Percentiles rank a stretch among this genome's conserved stretches.
phyloP scores from a whole-genome alignment of 2,113 vertebrate species.

The Catagonus wagneri region DNA sequence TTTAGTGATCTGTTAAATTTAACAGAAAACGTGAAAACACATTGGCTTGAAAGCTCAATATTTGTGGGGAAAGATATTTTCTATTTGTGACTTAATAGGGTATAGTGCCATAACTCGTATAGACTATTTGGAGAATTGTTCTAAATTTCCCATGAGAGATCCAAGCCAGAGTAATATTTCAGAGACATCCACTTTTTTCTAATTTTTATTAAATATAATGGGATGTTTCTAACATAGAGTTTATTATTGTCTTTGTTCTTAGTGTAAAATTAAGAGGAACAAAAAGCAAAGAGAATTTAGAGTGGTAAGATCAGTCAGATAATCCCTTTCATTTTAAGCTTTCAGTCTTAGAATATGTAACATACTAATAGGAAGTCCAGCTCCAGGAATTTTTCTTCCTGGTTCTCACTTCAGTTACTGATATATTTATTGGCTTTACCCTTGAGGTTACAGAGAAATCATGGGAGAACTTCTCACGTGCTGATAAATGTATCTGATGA shows the following conservation, averaged over 20 bases:
- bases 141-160: not conserved
- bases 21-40: not conserved
- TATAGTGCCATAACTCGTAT: not conserved
- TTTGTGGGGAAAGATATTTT: not conserved
- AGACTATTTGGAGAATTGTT: not conserved
- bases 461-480: slow-evolving; percentile 66
- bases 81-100: not conserved
- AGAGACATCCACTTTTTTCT: not conserved
- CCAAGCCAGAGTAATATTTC: not conserved
- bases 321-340: not conserved
- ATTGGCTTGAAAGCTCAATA: not conserved
- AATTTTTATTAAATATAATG: not conserved
- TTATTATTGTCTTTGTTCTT: not conserved
- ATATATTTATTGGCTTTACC: not conserved
- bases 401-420: not conserved
- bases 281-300: not conserved
- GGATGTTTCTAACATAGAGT: not conserved
- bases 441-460: not conserved
- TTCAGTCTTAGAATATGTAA: not conserved
- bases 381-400: not conserved
- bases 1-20: not conserved
- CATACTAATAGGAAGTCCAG: not conserved
- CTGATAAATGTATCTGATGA: slow-evolving; percentile 72
- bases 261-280: not conserved
- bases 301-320: not conserved